Evolutionary conservation across 2,888 invertebrate species (phyloP).

Genomic region (Formica aserva): DNA sequence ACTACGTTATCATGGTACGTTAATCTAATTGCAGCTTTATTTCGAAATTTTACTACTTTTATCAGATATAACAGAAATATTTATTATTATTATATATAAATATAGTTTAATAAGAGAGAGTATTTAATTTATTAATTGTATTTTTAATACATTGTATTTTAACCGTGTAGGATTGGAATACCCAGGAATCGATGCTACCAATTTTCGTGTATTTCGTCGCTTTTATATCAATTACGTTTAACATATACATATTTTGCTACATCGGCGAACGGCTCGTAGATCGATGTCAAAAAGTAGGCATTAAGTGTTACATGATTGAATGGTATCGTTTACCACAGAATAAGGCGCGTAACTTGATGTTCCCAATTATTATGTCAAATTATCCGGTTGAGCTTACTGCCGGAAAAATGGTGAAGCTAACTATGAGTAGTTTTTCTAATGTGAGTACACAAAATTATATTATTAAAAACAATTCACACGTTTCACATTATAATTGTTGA

Average conservation of each 20-base stretch:
- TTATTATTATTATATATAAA: background rate
- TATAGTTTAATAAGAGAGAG: background rate
- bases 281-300: constrained; percentile 66
- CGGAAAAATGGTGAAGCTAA: constrained; percentile 73
- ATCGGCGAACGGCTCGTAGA: constrained; percentile 78
- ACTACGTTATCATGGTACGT: constrained; percentile 71
- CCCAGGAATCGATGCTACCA: constrained; percentile 16
- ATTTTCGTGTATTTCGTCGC: constrained; percentile 26
- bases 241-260: constrained; percentile 80
- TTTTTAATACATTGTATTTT: background rate
- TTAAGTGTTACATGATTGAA: constrained; percentile 58
- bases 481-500: background rate
- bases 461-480: background rate
- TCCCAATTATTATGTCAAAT: constrained; percentile 71
- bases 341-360: constrained; percentile 63
- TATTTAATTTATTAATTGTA: background rate
- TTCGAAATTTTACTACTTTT: background rate
- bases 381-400: constrained; percentile 70
- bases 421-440: constrained; percentile 72
- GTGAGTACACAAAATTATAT: constrained; percentile 64
- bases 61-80: background rate
- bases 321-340: constrained; percentile 65
- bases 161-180: constrained; percentile 15
- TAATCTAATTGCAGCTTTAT: background rate
- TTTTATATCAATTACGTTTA: constrained; percentile 70